Percentiles rank a stretch among this genome's conserved stretches.
Conservation (phyloP, 2,888 invertebrate species). For the Drosophila demipolita region DNA sequence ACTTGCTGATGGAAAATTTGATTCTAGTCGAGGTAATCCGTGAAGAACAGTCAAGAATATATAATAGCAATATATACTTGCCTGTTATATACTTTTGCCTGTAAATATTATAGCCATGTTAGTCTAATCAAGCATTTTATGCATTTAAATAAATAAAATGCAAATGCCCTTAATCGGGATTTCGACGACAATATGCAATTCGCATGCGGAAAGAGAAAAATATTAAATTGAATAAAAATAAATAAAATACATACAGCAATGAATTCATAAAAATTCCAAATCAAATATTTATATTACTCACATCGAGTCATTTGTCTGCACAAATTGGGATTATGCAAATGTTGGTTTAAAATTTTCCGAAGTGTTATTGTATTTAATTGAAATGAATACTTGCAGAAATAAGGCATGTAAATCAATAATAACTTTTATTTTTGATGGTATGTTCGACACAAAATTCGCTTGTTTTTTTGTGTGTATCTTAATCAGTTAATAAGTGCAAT, state of each 20-base stretch:
- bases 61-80: neutral
- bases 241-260: constrained; percentile 9
- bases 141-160: constrained; percentile 29
- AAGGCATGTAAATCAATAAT: neutral
- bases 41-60: neutral
- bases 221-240: constrained; percentile 8
- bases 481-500: constrained; percentile 11
- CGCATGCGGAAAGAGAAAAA: constrained; percentile 23
- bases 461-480: constrained; percentile 8
- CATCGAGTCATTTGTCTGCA: constrained; percentile 1
- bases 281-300: constrained; percentile 7
- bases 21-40: neutral
- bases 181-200: constrained; percentile 18
- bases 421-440: neutral
- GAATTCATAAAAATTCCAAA: constrained; percentile 51
- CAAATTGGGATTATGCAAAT: neutral
- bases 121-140: constrained; percentile 5
- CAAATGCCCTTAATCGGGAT: neutral
- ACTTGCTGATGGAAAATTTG: neutral
- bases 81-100: neutral
- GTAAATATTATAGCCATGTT: neutral
- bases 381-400: neutral
- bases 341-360: neutral
- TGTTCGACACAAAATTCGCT: neutral
- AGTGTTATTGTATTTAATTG: neutral